Base-by-base conservation (phyloP, 2,113 vertebrate genomes). In the Peromyscus polionotus region DNA sequence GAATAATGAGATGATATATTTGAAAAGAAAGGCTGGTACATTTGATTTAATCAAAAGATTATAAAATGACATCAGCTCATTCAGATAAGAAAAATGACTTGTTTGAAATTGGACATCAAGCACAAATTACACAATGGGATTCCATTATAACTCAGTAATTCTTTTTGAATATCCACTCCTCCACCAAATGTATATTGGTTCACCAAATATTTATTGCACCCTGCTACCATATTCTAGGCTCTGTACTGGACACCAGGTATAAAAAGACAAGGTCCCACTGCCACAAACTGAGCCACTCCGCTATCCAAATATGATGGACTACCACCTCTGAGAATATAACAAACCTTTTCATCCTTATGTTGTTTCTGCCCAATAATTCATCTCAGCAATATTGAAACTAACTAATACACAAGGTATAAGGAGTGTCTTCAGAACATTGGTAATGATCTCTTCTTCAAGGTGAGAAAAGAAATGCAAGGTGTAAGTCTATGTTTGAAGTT, bases 31-130 rank as follows among this genome's bases (percentile, higher is more conserved):
- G 72, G 65, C 80, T 96, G 76, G 90, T 95, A 94, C 68, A 79
- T 93, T 96, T 97, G 39, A 90, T 97, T 96, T 90, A 72, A 73
- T 95, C 97, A 95, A 98, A 97, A 95, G 88, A 79, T 80, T 95
- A 61, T 83, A 95, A 94, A 98, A 93, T 97, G 61, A 84, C 5
- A 88, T 77, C 94, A 97, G 26, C 33, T 96, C 88, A 65, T 96
- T 87, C 92, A 95, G 42, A 94, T 70, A 91, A 97, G 22, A 94
- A n/a, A 97, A 98, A 96, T 75, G 0, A 19, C 3, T 96, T 95
- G 91, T 86, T 97, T 96, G 31, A 95, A 96, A 70, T n/a, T 96
- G 11, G 63, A 91, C 93, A 95, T 95, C 59, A 94, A 95, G 89
- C 31, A 77, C 95, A 98, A 95, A 89, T 94, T 81, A 96, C 39